Conservation (phyloP, 2,888 invertebrate genomes). For the Spodoptera picta region DNA sequence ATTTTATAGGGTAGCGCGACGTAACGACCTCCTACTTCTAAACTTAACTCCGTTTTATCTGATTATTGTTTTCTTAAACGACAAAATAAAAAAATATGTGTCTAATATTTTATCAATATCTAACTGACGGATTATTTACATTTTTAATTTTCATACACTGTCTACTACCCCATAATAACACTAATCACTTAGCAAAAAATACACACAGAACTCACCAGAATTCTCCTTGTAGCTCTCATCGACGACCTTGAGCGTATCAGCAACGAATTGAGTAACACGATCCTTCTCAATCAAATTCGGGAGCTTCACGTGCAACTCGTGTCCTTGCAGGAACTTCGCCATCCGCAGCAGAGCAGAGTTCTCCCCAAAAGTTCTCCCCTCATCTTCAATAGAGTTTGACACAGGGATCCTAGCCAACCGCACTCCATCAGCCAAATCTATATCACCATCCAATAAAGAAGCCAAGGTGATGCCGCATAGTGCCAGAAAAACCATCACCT, state of each 20-base stretch:
- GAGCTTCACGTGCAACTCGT: conserved; percentile 92
- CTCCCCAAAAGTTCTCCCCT: conserved; percentile 83
- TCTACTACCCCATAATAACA: not conserved
- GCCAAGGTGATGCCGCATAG: conserved; percentile 63
- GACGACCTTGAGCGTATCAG: conserved; percentile 85
- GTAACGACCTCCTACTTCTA: no score
- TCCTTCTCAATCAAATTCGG: conserved; percentile 91
- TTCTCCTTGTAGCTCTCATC: conserved; percentile 81
- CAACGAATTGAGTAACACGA: conserved; percentile 89
- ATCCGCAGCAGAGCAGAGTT: conserved; percentile 88
- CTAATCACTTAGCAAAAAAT: conserved; percentile 1
- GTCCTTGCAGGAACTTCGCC: conserved; percentile 91
- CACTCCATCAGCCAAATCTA: conserved; percentile 90
- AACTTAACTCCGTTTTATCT: no score
- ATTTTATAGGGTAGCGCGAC: no score
- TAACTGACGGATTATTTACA: no score
- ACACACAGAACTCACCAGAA: conserved; percentile 79
- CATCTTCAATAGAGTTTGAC: conserved; percentile 84
- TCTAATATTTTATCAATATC: no score
- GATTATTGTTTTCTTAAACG: no score
- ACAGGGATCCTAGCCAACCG: conserved; percentile 88
- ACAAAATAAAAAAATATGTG: no score
- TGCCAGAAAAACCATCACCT: conserved; percentile 60
- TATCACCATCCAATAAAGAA: conserved; percentile 83
- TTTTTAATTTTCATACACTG: no score